Percentiles rank a stretch among this genome's conserved stretches.
phyloP scores from a whole-genome alignment of 2,113 vertebrate genomes.

The Anhinga rufa region DNA sequence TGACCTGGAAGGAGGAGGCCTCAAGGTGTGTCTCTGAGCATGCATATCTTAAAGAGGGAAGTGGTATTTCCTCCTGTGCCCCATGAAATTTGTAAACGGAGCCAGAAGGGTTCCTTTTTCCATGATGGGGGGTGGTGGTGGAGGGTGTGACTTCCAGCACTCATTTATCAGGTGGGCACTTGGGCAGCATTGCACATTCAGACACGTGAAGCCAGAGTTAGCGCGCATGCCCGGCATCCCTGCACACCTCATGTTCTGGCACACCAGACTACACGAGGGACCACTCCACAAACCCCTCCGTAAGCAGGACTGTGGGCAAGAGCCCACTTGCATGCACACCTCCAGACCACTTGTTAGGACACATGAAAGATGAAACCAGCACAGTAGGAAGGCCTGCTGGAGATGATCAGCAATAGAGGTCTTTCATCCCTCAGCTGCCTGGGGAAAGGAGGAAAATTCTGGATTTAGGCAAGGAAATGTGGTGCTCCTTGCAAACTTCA shows the following conservation, averaged over 20 bases:
- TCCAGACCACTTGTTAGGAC: background rate
- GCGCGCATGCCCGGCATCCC: accelerated
- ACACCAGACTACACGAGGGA: background rate
- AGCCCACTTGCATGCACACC: background rate
- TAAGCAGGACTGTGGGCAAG: background rate
- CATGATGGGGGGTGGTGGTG: too few relatives aligned
- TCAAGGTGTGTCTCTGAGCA: background rate
- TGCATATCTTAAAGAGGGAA: background rate
- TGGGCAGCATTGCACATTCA: background rate
- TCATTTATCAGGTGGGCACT: background rate
- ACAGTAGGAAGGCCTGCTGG: background rate
- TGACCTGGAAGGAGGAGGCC: background rate
- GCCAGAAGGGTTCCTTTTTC: background rate
- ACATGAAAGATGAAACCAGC: background rate
- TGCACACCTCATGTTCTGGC: background rate
- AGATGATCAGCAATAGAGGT: background rate
- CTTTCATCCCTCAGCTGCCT: background rate
- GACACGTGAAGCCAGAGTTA: background rate
- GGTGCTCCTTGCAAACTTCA: background rate
- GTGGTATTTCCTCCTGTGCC: background rate
- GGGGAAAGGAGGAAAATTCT: background rate
- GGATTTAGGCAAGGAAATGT: background rate
- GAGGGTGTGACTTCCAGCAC: background rate
- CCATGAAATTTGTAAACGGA: background rate
- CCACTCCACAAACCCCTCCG: background rate